phyloP scores from a whole-genome alignment of 2,888 invertebrate genomes.

The Dolomedes plantarius region DNA sequence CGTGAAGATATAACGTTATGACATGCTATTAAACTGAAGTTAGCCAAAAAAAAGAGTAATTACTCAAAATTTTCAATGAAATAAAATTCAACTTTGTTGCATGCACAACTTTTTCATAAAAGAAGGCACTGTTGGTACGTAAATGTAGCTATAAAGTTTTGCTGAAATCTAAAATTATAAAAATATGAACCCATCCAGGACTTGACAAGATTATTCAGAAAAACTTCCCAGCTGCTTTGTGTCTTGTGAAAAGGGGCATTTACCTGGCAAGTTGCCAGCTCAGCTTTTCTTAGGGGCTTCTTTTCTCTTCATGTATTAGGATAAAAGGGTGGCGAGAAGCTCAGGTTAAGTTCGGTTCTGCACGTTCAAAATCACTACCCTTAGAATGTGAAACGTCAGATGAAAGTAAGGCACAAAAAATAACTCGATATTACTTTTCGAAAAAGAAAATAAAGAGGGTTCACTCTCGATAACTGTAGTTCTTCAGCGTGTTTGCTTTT shows the following conservation, averaged over 20 bases:
- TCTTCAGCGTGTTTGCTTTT: conserved; percentile 15
- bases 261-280: conserved; percentile 49
- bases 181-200: neutral
- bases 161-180: neutral
- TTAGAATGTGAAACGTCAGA: conserved; percentile 20
- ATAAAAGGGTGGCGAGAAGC: conserved; percentile 41
- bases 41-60: too few species aligned
- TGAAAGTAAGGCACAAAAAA: conserved; percentile 41
- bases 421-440: conserved; percentile 57
- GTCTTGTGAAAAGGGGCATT: conserved; percentile 17
- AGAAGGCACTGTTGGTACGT: too few species aligned
- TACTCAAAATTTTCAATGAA: too few species aligned
- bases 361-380: conserved; percentile 50
- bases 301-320: conserved; percentile 36
- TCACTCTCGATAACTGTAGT: conserved; percentile 30
- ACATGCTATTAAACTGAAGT: too few species aligned
- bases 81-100: too few species aligned
- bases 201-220: neutral
- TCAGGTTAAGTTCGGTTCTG: conserved; percentile 39
- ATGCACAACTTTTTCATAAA: too few species aligned
- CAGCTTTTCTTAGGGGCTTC: neutral
- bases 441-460: conserved; percentile 44
- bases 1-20: too few species aligned
- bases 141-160: too few species aligned
- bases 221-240: conserved; percentile 21